Percentiles rank a stretch among this genome's conserved stretches.
Evolutionary conservation across 2,113 vertebrate species (phyloP).

Genomic region (Cardinalis cardinalis): DNA sequence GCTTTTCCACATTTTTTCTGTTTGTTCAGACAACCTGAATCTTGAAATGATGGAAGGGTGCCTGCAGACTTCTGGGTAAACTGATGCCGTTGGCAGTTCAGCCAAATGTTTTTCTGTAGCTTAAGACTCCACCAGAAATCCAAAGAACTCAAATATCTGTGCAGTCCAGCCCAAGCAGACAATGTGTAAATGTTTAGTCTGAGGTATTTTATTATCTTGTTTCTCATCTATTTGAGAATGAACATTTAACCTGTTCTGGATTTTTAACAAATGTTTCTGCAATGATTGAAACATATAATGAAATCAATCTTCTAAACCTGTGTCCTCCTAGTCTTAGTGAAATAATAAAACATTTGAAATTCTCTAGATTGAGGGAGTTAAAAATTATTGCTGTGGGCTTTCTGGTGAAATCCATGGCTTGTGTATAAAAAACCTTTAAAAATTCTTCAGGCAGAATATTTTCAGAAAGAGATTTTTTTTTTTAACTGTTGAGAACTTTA

Average conservation of each 20-base stretch:
- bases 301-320: neutral
- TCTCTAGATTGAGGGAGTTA: neutral
- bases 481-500: neutral
- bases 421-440: neutral
- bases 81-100: constrained; percentile 38
- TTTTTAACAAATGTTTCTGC: neutral
- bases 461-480: neutral
- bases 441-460: neutral
- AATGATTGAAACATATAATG: neutral
- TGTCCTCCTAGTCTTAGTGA: neutral
- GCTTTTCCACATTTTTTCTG: constrained; percentile 62
- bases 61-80: constrained; percentile 42
- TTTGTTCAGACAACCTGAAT: constrained; percentile 65
- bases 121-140: constrained; percentile 38
- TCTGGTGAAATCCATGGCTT: neutral
- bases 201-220: constrained; percentile 65
- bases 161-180: constrained; percentile 53
- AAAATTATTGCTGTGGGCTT: neutral
- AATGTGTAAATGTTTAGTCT: constrained; percentile 74
- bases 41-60: constrained; percentile 49
- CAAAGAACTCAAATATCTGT: constrained; percentile 20
- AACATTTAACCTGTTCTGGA: constrained; percentile 22
- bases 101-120: constrained; percentile 28
- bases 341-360: neutral
- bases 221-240: constrained; percentile 49